Conservation (phyloP, 2,888 invertebrate genomes). For the Tinea trinotella region DNA sequence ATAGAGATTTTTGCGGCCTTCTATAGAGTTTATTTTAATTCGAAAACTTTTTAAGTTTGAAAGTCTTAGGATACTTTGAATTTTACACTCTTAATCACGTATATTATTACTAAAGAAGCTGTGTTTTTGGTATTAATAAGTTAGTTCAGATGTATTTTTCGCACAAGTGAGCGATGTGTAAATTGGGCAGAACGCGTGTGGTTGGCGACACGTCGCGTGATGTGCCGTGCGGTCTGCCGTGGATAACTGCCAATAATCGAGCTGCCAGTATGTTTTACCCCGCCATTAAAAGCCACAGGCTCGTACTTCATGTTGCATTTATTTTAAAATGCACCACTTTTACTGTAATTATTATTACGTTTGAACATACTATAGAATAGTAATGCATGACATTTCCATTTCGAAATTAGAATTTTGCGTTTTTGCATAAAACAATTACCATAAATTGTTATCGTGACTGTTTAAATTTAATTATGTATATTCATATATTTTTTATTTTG, state of each 20-base stretch:
- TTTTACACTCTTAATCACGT: too few species aligned
- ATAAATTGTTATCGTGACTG: too few species aligned
- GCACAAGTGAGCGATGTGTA: slow-evolving; percentile 23
- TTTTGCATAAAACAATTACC: not conserved
- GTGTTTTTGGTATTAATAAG: too few species aligned
- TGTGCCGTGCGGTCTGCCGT: slow-evolving; percentile 35
- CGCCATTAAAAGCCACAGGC: slow-evolving; percentile 33
- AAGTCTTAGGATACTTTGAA: too few species aligned
- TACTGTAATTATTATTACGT: slow-evolving; percentile 18
- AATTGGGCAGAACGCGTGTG: slow-evolving; percentile 22
- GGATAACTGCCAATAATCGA: slow-evolving; percentile 47
- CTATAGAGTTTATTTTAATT: too few species aligned
- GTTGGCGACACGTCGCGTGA: slow-evolving; percentile 44
- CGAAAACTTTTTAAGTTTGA: too few species aligned
- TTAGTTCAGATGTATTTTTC: too few species aligned
- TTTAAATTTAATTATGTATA: too few species aligned
- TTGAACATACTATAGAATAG: slow-evolving; percentile 17
- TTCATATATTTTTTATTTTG: too few species aligned
- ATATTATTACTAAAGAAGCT: too few species aligned
- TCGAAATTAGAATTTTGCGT: slow-evolving; percentile 1
- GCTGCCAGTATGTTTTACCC: slow-evolving; percentile 37
- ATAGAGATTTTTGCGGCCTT: too few species aligned
- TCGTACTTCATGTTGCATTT: slow-evolving; percentile 32
- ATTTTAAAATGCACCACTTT: slow-evolving; percentile 31
- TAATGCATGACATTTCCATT: slow-evolving; percentile 12